Conservation (phyloP, 2,797 vertebrate species). For the Rallus crepitans region DNA sequence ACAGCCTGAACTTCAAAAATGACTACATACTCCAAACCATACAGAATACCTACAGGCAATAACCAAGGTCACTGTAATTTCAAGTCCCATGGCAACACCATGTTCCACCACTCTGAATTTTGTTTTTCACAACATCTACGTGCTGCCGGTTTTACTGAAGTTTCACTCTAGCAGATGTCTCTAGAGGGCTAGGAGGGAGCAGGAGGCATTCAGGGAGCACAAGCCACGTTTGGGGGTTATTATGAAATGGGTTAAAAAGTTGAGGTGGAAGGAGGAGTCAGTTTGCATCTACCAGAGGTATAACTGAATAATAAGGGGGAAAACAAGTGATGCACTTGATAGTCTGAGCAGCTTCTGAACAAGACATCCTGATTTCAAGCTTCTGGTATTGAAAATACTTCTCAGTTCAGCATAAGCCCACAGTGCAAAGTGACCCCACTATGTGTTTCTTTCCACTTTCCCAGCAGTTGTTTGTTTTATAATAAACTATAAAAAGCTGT, state of each 20-base stretch:
- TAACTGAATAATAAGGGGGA: neutral
- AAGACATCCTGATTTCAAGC: neutral
- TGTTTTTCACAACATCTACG: neutral
- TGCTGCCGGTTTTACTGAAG: neutral
- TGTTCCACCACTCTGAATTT: neutral
- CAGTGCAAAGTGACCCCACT: neutral
- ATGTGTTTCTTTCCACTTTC: neutral
- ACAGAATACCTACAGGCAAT: neutral
- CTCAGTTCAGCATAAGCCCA: neutral
- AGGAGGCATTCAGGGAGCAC: neutral
- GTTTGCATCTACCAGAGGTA: neutral
- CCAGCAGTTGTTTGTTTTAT: neutral
- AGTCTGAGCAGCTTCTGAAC: neutral
- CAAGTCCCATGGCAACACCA: neutral
- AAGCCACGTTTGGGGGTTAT: neutral
- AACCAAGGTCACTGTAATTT: neutral
- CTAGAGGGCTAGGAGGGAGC: neutral
- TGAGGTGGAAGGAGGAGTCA: neutral
- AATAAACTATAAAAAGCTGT: neutral
- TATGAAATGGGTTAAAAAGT: neutral
- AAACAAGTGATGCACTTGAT: accelerated
- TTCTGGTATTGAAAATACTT: neutral
- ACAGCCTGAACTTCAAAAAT: slow-evolving; percentile 7
- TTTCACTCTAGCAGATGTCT: neutral
- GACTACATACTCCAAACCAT: neutral